Evolutionary conservation across 2,113 vertebrate species (phyloP).

Genomic region (Coregonus clupeaformis): DNA sequence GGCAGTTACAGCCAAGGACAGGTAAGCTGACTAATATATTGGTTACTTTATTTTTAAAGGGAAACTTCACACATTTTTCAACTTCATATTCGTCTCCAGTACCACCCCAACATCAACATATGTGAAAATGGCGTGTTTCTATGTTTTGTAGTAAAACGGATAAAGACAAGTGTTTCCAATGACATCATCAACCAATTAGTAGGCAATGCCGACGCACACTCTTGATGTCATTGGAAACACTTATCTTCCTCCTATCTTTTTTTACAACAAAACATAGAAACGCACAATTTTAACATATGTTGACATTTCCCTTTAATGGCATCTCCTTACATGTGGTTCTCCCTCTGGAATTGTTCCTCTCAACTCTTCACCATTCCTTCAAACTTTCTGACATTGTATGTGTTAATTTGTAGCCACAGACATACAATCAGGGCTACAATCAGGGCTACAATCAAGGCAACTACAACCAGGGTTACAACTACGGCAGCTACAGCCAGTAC

Average conservation of each 20-base stretch:
- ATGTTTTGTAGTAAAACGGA: too few relatives aligned
- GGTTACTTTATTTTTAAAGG: neutral
- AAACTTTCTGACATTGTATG: neutral
- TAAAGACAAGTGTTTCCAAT: too few relatives aligned
- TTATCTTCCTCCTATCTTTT: too few relatives aligned
- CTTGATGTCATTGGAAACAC: too few relatives aligned
- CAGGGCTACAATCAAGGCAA: constrained; percentile 56
- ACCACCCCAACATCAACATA: too few relatives aligned
- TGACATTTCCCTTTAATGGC: neutral
- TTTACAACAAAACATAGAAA: too few relatives aligned
- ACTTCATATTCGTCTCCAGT: too few relatives aligned
- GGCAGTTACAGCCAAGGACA: constrained; percentile 58
- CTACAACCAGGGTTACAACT: constrained; percentile 84
- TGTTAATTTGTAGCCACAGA: constrained; percentile 21
- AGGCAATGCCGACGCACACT: too few relatives aligned
- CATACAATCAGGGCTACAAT: constrained; percentile 53
- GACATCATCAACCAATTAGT: too few relatives aligned
- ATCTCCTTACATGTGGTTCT: neutral
- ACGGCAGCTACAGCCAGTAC: constrained; percentile 83
- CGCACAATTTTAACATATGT: too few relatives aligned
- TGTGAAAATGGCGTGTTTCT: too few relatives aligned
- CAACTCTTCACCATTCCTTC: neutral
- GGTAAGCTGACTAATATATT: neutral
- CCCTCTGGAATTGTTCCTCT: neutral
- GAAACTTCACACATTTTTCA: too few relatives aligned